Percentiles rank a stretch among this genome's conserved stretches.
phyloP scores from a whole-genome alignment of 2,888 invertebrate species.

The Bibio marci region DNA sequence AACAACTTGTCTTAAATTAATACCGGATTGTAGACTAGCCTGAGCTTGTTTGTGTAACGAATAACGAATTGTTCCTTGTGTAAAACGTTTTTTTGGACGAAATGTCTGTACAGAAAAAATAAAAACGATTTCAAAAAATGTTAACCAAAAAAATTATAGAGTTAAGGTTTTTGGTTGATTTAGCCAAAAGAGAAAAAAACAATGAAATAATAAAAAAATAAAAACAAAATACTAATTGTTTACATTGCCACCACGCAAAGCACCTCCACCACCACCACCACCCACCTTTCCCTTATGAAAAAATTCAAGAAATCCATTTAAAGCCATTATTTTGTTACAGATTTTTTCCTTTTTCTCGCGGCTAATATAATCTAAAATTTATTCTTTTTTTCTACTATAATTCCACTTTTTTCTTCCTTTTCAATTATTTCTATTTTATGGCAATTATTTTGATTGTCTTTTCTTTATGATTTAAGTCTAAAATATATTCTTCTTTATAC shows the following conservation, averaged over 20 bases:
- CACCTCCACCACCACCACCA: background rate
- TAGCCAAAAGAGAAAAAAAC: background rate
- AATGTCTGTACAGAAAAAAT: constrained; percentile 50
- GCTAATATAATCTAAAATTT: too few species aligned
- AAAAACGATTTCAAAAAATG: constrained; percentile 4
- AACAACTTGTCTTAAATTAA: constrained; percentile 67
- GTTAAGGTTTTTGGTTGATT: constrained; percentile 2
- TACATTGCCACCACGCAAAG: background rate
- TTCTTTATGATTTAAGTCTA: too few species aligned
- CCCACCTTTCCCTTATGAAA: constrained; percentile 59
- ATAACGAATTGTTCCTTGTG: constrained; percentile 71
- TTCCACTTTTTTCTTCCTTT: too few species aligned
- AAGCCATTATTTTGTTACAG: constrained; percentile 33
- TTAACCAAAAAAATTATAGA: constrained; percentile 5
- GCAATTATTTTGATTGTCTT: too few species aligned
- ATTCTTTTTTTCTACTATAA: too few species aligned
- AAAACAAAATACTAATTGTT: background rate
- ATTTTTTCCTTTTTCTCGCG: too few species aligned
- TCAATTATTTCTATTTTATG: too few species aligned
- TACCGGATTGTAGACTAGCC: constrained; percentile 76
- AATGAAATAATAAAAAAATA: background rate
- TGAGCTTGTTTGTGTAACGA: constrained; percentile 81
- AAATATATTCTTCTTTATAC: too few species aligned
- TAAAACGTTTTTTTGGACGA: constrained; percentile 72
- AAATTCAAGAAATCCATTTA: constrained; percentile 56